Evolutionary conservation across 2,797 vertebrate species (phyloP).

Genomic region (Epinephelus coioides): DNA sequence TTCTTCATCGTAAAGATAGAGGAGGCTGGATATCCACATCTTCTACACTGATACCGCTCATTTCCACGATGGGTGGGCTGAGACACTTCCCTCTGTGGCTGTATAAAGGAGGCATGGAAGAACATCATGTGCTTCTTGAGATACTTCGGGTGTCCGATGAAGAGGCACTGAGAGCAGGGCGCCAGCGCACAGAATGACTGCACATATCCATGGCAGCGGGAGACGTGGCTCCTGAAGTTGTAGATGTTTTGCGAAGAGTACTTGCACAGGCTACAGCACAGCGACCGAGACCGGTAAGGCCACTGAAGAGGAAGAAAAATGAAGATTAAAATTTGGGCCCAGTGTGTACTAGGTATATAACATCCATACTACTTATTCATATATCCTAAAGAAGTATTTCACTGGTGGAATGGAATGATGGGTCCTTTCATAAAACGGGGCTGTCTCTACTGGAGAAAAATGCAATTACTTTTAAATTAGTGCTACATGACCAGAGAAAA

Average conservation of each 20-base stretch:
- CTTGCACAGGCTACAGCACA: constrained; percentile 95
- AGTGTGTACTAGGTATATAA: background rate
- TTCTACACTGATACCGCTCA: constrained; percentile 90
- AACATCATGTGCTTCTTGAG: constrained; percentile 92
- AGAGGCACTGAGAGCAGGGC: constrained; percentile 92
- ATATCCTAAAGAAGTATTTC: background rate
- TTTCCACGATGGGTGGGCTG: constrained; percentile 60
- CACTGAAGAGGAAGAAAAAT: constrained; percentile 79
- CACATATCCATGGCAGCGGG: constrained; percentile 91
- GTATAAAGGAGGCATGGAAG: constrained; percentile 86
- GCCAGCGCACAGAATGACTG: constrained; percentile 90
- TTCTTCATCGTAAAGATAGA: constrained; percentile 95
- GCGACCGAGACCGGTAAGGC: constrained; percentile 92
- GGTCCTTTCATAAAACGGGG: no score
- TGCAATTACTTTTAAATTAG: no score
- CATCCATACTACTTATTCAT: background rate
- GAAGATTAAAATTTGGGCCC: background rate
- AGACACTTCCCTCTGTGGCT: constrained; percentile 46
- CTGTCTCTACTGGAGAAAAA: no score
- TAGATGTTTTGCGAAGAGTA: constrained; percentile 92
- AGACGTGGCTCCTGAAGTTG: constrained; percentile 92
- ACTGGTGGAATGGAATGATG: no score
- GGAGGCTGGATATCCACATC: constrained; percentile 90
- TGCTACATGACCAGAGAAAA: no score
- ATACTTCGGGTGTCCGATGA: constrained; percentile 89